These are phyloP conservation scores for Elachura formosa DNA, from an alignment of 2,113 vertebrate genomes.

Conservation along the genomic window DNA sequence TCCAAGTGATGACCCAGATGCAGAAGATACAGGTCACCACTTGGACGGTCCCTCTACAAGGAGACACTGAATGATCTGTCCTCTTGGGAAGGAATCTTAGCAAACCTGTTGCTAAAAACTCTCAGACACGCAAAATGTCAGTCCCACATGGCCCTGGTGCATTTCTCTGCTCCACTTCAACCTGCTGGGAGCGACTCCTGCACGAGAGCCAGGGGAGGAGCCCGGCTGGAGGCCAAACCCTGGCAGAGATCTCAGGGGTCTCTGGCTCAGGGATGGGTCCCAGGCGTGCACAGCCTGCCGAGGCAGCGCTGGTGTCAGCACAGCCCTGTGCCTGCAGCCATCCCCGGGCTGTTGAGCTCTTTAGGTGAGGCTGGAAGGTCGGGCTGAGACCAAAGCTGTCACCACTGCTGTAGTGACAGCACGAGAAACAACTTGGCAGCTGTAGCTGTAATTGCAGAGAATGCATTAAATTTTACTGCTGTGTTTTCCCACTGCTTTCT, in stretches of 20 bases:
- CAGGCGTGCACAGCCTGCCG: background rate
- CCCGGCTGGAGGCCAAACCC: background rate
- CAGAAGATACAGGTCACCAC: too few relatives aligned
- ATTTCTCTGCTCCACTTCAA: background rate
- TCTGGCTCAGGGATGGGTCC: background rate
- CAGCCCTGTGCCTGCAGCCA: background rate
- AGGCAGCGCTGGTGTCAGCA: accelerated
- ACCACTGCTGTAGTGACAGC: background rate
- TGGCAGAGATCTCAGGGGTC: background rate
- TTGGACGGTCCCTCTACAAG: too few relatives aligned
- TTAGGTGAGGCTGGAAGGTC: background rate
- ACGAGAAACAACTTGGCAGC: slow-evolving; percentile 3
- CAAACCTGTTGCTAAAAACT: too few relatives aligned
- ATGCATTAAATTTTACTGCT: background rate
- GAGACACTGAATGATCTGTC: too few relatives aligned
- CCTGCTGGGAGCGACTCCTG: background rate
- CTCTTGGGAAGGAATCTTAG: too few relatives aligned
- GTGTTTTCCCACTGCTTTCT: background rate
- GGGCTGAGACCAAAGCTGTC: background rate
- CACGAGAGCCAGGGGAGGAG: background rate
- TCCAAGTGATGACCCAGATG: too few relatives aligned
- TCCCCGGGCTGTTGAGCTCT: accelerated
- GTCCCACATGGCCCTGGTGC: background rate
- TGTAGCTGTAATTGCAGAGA: background rate
- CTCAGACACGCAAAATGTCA: too few relatives aligned